phyloP scores from a whole-genome alignment of 2,797 vertebrate species.

The Syndactyla subalaris region DNA sequence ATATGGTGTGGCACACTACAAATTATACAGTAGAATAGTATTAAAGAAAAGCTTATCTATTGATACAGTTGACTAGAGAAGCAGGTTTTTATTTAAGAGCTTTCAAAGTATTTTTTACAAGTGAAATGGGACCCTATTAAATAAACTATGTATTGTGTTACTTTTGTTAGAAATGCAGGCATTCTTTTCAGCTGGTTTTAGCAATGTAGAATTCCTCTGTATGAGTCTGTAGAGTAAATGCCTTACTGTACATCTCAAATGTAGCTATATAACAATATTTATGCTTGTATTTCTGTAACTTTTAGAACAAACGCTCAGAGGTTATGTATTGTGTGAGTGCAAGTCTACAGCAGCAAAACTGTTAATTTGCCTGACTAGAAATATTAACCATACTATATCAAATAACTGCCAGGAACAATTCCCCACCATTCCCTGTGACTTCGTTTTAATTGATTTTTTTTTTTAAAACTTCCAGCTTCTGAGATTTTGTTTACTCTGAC shows the following conservation, averaged over 20 bases:
- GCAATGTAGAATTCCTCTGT: background rate
- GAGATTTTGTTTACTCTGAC: slow-evolving; percentile 92
- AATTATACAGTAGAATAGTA: slow-evolving; percentile 77
- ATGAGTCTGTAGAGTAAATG: slow-evolving; percentile 39
- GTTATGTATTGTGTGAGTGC: slow-evolving; percentile 61
- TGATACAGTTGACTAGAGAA: slow-evolving; percentile 60
- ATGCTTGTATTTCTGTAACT: slow-evolving; percentile 69
- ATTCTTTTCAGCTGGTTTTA: slow-evolving; percentile 12
- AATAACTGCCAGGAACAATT: slow-evolving; percentile 97
- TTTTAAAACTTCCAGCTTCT: slow-evolving; percentile 82
- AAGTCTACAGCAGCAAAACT: slow-evolving; percentile 85
- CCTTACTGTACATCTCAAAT: slow-evolving; percentile 78
- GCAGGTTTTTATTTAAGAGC: slow-evolving; percentile 49
- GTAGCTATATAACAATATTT: slow-evolving; percentile 39
- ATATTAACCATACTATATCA: slow-evolving; percentile 94
- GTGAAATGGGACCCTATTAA: background rate
- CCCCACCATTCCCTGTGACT: slow-evolving; percentile 86
- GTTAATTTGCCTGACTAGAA: slow-evolving; percentile 94
- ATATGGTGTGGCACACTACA: slow-evolving; percentile 83
- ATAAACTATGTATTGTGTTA: background rate
- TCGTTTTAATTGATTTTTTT: slow-evolving; percentile 99
- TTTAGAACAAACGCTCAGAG: slow-evolving; percentile 73
- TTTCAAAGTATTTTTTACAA: slow-evolving; percentile 44
- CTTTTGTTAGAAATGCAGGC: background rate
- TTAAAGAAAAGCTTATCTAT: slow-evolving; percentile 65